Base-by-base conservation (phyloP, 1,140 invertebrate genomes). In the Brachionus calyciflorus region DNA sequence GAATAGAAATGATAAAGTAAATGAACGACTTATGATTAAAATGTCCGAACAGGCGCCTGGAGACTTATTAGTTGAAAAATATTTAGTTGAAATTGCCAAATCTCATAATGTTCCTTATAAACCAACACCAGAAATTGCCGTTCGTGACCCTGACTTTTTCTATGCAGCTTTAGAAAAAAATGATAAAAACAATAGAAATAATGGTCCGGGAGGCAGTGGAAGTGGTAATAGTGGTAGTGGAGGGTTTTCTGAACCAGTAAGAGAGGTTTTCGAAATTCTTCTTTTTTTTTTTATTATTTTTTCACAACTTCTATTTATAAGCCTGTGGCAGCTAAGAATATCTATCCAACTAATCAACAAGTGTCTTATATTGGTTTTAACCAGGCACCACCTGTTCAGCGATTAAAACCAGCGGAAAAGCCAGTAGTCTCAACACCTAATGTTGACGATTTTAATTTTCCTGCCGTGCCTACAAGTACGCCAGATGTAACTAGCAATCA, bases 51-150 rank as follows among this genome's bases (percentile, higher is more conserved):
- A 97, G 81, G 93, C 94, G 46, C 97, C 97, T 1, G 93, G 94
- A 0, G 97, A 96, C 83, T 85, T 97, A 69, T 86, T 99, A 7
- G 92, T 99, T 51, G 97, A 99, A 84, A 93, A 92, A 63, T 87
- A 87, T 79, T 82, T 87, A 81, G 82, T 87, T 33, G 96, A 98
- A 86, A 99, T 99, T 79, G 93, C 96, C 4, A 96, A 93, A 82
- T 93, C 92, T 83, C 95, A 94, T 81, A 91, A 93, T 83, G 89
- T 97, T 57, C 88, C 90, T 53, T 98, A 96, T 84, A 91, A 92
- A 79, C 93, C 95, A 17, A 93, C 97, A 89, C 91, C 92, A 78
- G 90, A 77, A 51, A 78, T 53, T 76, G 78, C 77, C 4, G 57
- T 24, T 57, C 78, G 49, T 19, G 49, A 60, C 19, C 53, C 49